phyloP scores from a whole-genome alignment of 2,888 invertebrate genomes.

The Dichetophora obliterata region DNA sequence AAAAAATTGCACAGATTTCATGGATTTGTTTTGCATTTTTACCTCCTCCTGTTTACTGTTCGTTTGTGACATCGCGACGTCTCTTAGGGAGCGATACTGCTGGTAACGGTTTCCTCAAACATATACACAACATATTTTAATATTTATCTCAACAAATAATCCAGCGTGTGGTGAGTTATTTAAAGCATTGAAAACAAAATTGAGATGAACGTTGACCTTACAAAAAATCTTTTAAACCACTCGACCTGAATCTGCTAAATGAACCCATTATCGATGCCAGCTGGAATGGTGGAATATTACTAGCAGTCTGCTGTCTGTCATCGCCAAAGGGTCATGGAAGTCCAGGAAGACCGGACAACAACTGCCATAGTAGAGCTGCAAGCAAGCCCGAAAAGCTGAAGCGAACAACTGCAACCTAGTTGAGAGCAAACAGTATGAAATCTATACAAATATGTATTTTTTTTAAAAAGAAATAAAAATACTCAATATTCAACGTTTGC shows the following conservation, averaged over 20 bases:
- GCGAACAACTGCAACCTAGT: conserved; percentile 29
- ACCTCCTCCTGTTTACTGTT: conserved; percentile 17
- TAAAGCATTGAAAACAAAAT: conserved; percentile 56
- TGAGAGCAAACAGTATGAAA: conserved; percentile 66
- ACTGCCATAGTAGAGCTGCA: neutral
- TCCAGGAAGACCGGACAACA: conserved; percentile 22
- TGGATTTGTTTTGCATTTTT: conserved; percentile 39
- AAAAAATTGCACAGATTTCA: conserved; percentile 34
- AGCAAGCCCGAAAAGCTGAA: conserved; percentile 14
- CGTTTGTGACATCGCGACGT: conserved; percentile 25
- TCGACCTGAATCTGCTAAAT: conserved; percentile 24
- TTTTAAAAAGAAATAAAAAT: conserved; percentile 42
- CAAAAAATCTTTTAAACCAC: conserved; percentile 37
- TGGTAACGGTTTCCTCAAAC: conserved; percentile 30
- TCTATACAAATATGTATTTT: conserved; percentile 62
- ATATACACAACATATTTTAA: conserved; percentile 32
- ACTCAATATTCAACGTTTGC: conserved; percentile 48
- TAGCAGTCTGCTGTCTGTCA: conserved; percentile 18
- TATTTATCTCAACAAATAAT: conserved; percentile 29
- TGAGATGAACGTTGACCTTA: conserved; percentile 48
- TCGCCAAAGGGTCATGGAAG: conserved; percentile 20
- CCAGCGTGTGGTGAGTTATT: conserved; percentile 59
- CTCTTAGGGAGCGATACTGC: conserved; percentile 29
- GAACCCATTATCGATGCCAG: conserved; percentile 10
- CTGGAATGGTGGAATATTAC: neutral